Evolutionary conservation across 2,113 vertebrate genomes (phyloP).

Genomic region (Hippocampus guttulatus): DNA sequence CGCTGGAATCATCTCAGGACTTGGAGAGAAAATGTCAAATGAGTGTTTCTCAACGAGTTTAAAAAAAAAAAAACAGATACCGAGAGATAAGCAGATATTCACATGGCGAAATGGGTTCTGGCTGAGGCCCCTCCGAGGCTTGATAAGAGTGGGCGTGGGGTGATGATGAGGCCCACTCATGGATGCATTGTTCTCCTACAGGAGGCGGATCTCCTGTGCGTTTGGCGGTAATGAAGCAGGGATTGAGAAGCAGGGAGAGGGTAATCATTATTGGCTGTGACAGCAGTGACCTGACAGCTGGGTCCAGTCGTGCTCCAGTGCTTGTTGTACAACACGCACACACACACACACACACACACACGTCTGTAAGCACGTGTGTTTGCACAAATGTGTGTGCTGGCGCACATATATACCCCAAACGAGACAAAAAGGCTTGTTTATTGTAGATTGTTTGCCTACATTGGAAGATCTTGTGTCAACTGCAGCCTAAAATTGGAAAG

Average conservation of each 20-base stretch:
- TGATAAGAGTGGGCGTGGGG: slow-evolving; percentile 71
- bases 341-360: slow-evolving; percentile 52
- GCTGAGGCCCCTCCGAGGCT: slow-evolving; percentile 47
- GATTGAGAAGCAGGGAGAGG: slow-evolving; percentile 67
- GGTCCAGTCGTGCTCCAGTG: slow-evolving; percentile 75
- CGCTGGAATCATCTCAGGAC: slow-evolving; percentile 55
- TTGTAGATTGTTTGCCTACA: slow-evolving; percentile 23
- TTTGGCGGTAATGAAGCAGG: slow-evolving; percentile 68
- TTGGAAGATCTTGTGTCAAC: slow-evolving; percentile 24
- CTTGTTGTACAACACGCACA: slow-evolving; percentile 72
- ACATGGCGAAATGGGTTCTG: slow-evolving; percentile 42
- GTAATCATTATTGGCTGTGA: slow-evolving; percentile 78
- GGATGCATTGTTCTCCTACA: slow-evolving; percentile 71
- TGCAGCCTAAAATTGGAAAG: slow-evolving; percentile 35
- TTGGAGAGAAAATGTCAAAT: slow-evolving; percentile 43
- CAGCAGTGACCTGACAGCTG: slow-evolving; percentile 75
- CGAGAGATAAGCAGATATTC: slow-evolving; percentile 68
- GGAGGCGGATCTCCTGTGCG: slow-evolving; percentile 62
- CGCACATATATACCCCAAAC: slow-evolving; percentile 31
- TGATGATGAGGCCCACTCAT: slow-evolving; percentile 72
- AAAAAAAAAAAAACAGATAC: slow-evolving; percentile 45
- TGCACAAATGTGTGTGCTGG: slow-evolving; percentile 29
- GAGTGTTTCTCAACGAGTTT: slow-evolving; percentile 43
- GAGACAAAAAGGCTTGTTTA: slow-evolving; percentile 30
- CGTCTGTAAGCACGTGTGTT: slow-evolving; percentile 9